Evolutionary conservation across 2,888 invertebrate genomes (phyloP), one percentile per base, ranked within the genome.

Genomic region (Rhaphigaster nebulosa): DNA sequence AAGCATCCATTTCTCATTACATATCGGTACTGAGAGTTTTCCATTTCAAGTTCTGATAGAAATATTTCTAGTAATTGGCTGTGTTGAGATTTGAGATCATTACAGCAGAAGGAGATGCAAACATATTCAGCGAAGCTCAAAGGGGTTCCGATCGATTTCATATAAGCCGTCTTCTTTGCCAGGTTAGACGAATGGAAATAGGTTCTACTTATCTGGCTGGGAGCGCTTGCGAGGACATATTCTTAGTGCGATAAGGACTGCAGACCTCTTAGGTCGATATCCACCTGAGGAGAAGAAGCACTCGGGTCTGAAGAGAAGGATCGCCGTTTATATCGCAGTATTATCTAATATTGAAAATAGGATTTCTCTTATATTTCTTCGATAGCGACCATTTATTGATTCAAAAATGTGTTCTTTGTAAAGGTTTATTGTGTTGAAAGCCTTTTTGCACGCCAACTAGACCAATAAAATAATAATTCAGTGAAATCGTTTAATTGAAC

Each of bases 201-300:
- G 65, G 15, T 29, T 29, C 65, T 29, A 29, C 65, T 29, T 65
- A 65, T 65, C 65, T 65, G 60, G n/a, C 60, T 60, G 65, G 65
- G 29, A 60, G 60, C n/a, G n/a, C 60, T 60, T 60, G 60, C n/a
- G 60, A 65, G 65, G 65, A 65, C 65, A 65, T 65, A 29, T 65
- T 15, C 65, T 65, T 29, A 65, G 65, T 29, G 65, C 65, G 65
- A 65, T 65, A 65, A 65, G 65, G 29, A 29, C n/a, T 65, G 3
- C 29, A 65, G 65, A 5, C 29, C 15, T 15, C 15, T 8, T 15
- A 29, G 65, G 65, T 65, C 65, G 65, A 65, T 65, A 65, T 29
- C 65, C 65, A 29, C 5, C 65, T 65, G n/a, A 29, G 65, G 65
- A 2, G 29, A 29, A 65, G 60, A 60, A 23, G 26, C 10, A 0